Evolutionary conservation across 2,113 vertebrate species (phyloP).

Genomic region (Cettia cetti): DNA sequence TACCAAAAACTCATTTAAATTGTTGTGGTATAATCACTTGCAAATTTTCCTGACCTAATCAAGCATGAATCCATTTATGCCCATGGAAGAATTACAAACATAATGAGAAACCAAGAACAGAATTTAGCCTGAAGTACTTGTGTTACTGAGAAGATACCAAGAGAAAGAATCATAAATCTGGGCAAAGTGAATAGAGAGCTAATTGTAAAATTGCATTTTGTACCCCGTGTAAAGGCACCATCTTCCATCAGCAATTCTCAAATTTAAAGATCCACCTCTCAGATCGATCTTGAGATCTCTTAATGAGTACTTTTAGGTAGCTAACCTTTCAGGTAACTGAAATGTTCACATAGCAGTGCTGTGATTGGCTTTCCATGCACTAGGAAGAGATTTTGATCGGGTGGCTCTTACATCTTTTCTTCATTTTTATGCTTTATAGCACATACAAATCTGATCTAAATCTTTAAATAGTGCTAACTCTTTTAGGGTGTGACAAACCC

Average conservation of each 20-base stretch:
- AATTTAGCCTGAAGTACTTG: background rate
- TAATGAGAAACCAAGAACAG: background rate
- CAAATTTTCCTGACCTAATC: background rate
- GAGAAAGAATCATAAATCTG: background rate
- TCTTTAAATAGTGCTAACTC: background rate
- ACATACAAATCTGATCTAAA: background rate
- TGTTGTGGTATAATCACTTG: background rate
- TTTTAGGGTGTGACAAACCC: background rate
- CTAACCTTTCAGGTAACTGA: background rate
- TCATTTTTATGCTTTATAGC: background rate
- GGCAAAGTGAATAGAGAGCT: background rate
- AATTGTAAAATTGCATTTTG: background rate
- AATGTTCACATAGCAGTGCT: background rate
- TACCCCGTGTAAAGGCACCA: background rate
- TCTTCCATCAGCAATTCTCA: background rate
- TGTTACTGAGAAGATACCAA: background rate
- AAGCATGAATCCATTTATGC: background rate
- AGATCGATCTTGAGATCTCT: background rate
- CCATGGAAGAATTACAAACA: background rate
- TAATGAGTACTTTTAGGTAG: background rate
- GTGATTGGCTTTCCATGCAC: background rate
- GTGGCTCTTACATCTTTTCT: background rate
- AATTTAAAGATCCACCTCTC: background rate
- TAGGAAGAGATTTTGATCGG: background rate
- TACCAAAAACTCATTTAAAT: constrained; percentile 5